These are phyloP conservation scores for Drosophila bocqueti DNA, from an alignment of 1,140 invertebrate species.

Conservation along the genomic window DNA sequence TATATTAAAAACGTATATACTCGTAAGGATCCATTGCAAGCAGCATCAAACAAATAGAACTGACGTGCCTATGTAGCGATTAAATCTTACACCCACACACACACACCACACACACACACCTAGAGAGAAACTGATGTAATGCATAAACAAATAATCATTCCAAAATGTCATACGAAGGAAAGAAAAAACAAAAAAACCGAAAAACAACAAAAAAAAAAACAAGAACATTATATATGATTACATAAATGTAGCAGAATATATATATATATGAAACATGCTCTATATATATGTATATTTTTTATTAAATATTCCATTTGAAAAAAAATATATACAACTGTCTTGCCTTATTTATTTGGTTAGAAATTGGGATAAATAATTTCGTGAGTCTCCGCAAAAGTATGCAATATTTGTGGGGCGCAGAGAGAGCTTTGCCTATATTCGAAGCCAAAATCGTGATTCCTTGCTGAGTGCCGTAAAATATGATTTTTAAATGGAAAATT, in stretches of 20 bases:
- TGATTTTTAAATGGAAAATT: not conserved
- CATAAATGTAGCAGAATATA: constrained; percentile 49
- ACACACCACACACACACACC: constrained; percentile 35
- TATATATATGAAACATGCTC: constrained; percentile 46
- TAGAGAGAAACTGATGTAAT: constrained; percentile 60
- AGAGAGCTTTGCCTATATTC: not conserved
- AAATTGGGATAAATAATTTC: not conserved
- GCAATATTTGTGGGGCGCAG: not conserved
- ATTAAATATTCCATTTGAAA: constrained; percentile 43
- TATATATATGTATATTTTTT: constrained; percentile 47
- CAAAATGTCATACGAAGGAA: constrained; percentile 72
- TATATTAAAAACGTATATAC: constrained; percentile 35
- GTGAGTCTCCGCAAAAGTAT: not conserved
- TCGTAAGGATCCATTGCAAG: constrained; percentile 58
- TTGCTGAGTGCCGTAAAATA: not conserved
- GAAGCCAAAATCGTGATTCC: not conserved
- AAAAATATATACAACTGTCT: not conserved
- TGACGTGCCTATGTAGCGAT: constrained; percentile 81
- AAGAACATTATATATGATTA: constrained; percentile 53
- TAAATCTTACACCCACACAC: constrained; percentile 60
- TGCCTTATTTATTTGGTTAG: not conserved
- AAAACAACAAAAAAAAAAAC: constrained; percentile 24
- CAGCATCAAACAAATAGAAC: constrained; percentile 74
- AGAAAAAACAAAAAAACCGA: constrained; percentile 28
- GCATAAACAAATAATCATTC: constrained; percentile 75